Percentiles rank a stretch among this genome's conserved stretches.
Evolutionary conservation across 2,888 invertebrate species (phyloP).

Genomic region (Cloeon dipterum): DNA sequence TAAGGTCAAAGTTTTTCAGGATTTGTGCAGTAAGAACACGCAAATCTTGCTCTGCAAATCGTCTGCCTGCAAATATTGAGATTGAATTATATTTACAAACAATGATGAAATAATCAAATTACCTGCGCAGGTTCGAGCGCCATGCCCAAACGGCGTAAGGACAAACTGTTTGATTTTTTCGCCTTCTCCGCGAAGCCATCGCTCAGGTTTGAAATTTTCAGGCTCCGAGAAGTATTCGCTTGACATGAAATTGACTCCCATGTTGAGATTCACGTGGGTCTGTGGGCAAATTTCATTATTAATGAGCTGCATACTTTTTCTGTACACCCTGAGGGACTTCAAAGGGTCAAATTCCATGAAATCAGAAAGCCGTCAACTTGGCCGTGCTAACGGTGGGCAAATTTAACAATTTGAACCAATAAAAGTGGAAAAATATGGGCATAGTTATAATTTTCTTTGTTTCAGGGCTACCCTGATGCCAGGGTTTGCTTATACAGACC

Average conservation of each 20-base stretch:
- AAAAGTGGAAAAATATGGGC: too few species aligned
- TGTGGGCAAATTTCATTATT: conserved; percentile 11
- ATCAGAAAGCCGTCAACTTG: too few species aligned
- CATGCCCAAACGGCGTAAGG: conserved; percentile 25
- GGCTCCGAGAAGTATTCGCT: conserved; percentile 16
- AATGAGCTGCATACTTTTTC: too few species aligned
- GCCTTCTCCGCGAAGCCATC: conserved; percentile 18
- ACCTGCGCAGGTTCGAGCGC: conserved; percentile 28
- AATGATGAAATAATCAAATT: conserved; percentile 4
- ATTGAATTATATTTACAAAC: conserved; percentile 4
- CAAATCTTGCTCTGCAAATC: conserved; percentile 29
- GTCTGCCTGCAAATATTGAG: conserved; percentile 16
- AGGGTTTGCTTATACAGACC: too few species aligned
- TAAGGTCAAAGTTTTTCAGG: conserved; percentile 19
- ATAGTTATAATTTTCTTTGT: too few species aligned
- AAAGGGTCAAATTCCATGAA: too few species aligned
- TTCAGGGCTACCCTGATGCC: too few species aligned
- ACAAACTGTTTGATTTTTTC: conserved; percentile 20
- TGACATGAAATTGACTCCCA: conserved; percentile 15
- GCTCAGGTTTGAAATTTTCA: conserved; percentile 17
- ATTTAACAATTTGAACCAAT: too few species aligned
- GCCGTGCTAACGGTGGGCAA: too few species aligned
- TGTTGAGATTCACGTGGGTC: conserved; percentile 20
- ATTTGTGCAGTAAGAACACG: conserved; percentile 20
- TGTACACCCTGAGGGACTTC: too few species aligned